Base-by-base conservation (phyloP, 1,140 invertebrate genomes). In the Thaumetopoea pityocampa region DNA sequence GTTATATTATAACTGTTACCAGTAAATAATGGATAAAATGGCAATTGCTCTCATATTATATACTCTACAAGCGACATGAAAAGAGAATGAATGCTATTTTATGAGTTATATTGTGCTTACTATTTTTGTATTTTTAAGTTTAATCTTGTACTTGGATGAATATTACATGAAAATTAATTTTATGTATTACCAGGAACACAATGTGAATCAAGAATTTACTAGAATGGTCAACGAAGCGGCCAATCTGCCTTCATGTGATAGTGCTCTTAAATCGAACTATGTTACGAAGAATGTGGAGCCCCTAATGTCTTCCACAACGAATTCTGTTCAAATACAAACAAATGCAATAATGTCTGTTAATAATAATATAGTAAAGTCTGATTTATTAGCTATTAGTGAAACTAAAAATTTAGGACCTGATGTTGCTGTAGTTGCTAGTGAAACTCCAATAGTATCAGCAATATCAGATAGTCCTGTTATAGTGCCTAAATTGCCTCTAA, bases 391-490 rank as follows among this genome's bases (percentile, higher is more conserved):
- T 67, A 49, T 71, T 65, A 80, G 68, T 32, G 76, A 80, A 60
- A 76, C 34, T 70, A 74, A 71, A 65, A 61, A 42, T 55, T 51
- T 67, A 59, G 73, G 56, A 54, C 43, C 55, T 35, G 59, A 67
- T 61, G 61, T 74, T 58, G 66, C 58, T 37, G 56, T 52, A 40
- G 66, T 68, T 53, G 15, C 57, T 28, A 63, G 48, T 36, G 76
- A 80, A 53, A 80, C 76, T 2, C 76, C 76, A 17, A 62, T 83
- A 18, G 79, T 80, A 5, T 80, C 76, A 14, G 76, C 73, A 27
- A 77, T 83, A 71, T 79, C 78, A 34, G 69, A 80, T 24, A 82
- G 69, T 70, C 78, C 78, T 55, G 71, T 80, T 54, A 77, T 80
- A 74, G 78, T 82, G 76, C 78, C 78, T 76, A 82, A 82, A 74